Evolutionary conservation across 2,797 vertebrate species (phyloP).

Genomic region (Sphaeramia orbicularis): DNA sequence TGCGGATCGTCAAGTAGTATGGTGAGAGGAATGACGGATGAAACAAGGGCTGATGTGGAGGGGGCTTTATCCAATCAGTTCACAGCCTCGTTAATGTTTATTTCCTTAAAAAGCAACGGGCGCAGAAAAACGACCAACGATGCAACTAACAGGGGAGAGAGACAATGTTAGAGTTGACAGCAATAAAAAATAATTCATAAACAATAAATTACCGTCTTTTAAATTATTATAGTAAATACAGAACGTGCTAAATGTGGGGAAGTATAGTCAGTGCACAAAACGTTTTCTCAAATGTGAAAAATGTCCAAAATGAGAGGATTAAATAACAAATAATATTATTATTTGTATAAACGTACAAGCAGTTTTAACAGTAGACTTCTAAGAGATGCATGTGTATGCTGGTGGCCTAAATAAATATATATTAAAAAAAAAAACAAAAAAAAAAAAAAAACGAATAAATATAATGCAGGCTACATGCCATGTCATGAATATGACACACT

Average conservation of each 20-base stretch:
- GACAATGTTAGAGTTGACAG: neutral
- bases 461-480: slow-evolving; percentile 10
- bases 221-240: neutral
- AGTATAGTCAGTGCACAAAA: too few species aligned
- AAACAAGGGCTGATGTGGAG: slow-evolving; percentile 1
- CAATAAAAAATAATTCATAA: slow-evolving; percentile 18
- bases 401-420: neutral
- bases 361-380: neutral
- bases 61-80: slow-evolving; percentile 33
- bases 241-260: neutral
- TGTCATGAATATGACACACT: slow-evolving; percentile 38
- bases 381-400: slow-evolving; percentile 13
- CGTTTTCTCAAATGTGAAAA: too few species aligned
- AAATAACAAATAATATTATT: too few species aligned
- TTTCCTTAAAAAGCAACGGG: slow-evolving; percentile 36
- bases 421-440: too few species aligned
- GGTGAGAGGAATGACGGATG: slow-evolving; percentile 31
- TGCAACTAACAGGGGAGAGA: neutral
- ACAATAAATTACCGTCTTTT: neutral
- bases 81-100: slow-evolving; percentile 34
- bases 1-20: slow-evolving; percentile 20
- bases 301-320: too few species aligned
- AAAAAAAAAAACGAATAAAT: slow-evolving; percentile 14
- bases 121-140: slow-evolving; percentile 14
- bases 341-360: neutral